Conservation (phyloP, 2,113 vertebrate genomes). For the Microcebus murinus region DNA sequence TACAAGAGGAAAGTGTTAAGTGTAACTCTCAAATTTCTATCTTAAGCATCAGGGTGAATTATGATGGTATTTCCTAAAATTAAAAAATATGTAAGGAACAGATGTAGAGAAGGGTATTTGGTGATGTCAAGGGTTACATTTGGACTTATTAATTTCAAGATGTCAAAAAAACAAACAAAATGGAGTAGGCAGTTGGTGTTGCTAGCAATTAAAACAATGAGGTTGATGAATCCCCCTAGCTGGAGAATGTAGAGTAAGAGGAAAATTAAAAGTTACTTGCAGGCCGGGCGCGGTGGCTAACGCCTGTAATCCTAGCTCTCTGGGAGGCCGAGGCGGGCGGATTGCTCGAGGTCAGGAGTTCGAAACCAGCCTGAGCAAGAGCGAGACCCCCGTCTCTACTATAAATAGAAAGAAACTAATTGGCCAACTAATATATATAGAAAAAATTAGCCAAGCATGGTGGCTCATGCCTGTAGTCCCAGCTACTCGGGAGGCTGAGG, state of each 20-base stretch:
- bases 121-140: background rate
- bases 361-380: too few relatives aligned
- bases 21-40: background rate
- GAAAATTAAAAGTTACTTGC: background rate
- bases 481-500: too few relatives aligned
- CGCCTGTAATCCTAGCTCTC: too few relatives aligned
- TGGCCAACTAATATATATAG: too few relatives aligned
- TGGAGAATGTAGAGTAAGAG: background rate
- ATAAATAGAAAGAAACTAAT: too few relatives aligned
- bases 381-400: too few relatives aligned
- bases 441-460: too few relatives aligned
- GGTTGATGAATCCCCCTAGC: background rate
- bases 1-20: background rate
- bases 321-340: too few relatives aligned
- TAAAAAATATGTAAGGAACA: background rate
- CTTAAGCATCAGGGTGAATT: background rate
- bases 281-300: too few relatives aligned
- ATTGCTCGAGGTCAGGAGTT: too few relatives aligned
- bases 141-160: background rate
- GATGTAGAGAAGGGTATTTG: background rate
- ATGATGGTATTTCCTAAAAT: background rate
- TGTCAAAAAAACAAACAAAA: background rate
- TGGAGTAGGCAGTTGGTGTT: background rate
- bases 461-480: too few relatives aligned
- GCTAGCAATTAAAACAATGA: background rate